Conservation (phyloP, 2,888 invertebrate genomes). For the Drosophila lutescens region DNA sequence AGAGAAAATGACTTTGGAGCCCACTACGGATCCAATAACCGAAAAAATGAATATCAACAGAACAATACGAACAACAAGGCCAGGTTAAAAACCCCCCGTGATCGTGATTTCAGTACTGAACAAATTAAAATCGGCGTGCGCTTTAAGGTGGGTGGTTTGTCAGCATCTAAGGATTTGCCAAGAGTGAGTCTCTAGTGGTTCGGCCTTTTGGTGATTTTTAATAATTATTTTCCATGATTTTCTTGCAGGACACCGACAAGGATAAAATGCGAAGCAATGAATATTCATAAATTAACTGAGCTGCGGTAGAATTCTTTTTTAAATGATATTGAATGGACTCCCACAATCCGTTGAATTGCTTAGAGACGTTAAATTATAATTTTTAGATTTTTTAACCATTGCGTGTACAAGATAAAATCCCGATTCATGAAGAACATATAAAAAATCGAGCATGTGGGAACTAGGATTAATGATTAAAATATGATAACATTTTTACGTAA, state of each 20-base stretch:
- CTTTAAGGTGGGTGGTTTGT: slow-evolving; percentile 67
- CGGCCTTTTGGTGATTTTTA: not conserved
- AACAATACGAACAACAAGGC: slow-evolving; percentile 53
- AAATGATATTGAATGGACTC: slow-evolving; percentile 51
- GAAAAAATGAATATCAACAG: slow-evolving; percentile 72
- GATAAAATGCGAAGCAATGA: slow-evolving; percentile 76
- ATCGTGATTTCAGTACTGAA: slow-evolving; percentile 77
- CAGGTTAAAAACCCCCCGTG: slow-evolving; percentile 61
- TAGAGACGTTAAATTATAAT: slow-evolving; percentile 58
- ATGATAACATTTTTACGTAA: slow-evolving; percentile 81
- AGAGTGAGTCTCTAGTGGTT: slow-evolving; percentile 59
- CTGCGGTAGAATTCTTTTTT: slow-evolving; percentile 49
- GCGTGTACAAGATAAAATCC: slow-evolving; percentile 65
- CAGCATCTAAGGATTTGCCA: slow-evolving; percentile 71
- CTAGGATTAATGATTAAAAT: slow-evolving; percentile 67
- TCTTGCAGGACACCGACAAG: slow-evolving; percentile 77
- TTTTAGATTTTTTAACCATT: slow-evolving; percentile 65
- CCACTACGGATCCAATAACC: slow-evolving; percentile 68
- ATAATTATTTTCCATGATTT: not conserved
- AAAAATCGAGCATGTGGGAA: slow-evolving; percentile 64
- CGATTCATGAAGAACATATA: slow-evolving; percentile 51
- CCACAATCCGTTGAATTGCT: slow-evolving; percentile 59
- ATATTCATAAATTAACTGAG: slow-evolving; percentile 73
- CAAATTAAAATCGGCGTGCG: slow-evolving; percentile 73
- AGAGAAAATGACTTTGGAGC: slow-evolving; percentile 75